A percentile compares a stretch with the other conserved stretches of the same genome.
Conservation (phyloP, 2,113 vertebrate genomes). For the Laticauda laticaudata region DNA sequence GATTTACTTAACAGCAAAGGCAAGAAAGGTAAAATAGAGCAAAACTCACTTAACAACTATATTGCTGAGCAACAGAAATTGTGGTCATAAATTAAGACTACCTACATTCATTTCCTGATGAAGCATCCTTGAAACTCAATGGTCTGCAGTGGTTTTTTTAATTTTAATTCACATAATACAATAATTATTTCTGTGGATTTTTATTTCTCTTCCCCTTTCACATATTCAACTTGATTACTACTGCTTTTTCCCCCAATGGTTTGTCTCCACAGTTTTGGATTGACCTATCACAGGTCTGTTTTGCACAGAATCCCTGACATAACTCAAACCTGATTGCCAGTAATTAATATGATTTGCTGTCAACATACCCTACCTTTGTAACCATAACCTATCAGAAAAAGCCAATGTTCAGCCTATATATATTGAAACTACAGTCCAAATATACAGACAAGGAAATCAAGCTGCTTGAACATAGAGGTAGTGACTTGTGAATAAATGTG, state of each 20-base stretch:
- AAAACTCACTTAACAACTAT: too few species aligned
- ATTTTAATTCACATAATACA: too few species aligned
- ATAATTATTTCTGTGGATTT: too few species aligned
- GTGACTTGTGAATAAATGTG: not conserved
- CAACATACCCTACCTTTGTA: not conserved
- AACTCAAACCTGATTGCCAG: not conserved
- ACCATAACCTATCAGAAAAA: not conserved
- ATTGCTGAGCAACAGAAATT: too few species aligned
- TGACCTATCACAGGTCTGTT: not conserved
- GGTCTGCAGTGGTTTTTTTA: too few species aligned
- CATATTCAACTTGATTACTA: not conserved
- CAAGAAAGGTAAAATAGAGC: too few species aligned
- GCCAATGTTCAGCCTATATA: not conserved
- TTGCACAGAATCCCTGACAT: not conserved
- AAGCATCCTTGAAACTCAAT: too few species aligned
- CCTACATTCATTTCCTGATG: not conserved
- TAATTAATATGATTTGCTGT: too few species aligned
- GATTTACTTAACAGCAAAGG: too few species aligned
- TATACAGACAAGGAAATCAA: not conserved
- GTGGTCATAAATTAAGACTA: too few species aligned
- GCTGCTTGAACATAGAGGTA: not conserved
- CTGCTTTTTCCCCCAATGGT: not conserved
- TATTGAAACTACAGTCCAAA: not conserved
- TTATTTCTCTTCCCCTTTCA: too few species aligned
- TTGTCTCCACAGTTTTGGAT: not conserved